Evolutionary conservation across 53 echinoderm and acorn worm genomes (phyloP), one percentile per base, ranked within the genome.

Genomic region (Holothuria leucospilota): DNA sequence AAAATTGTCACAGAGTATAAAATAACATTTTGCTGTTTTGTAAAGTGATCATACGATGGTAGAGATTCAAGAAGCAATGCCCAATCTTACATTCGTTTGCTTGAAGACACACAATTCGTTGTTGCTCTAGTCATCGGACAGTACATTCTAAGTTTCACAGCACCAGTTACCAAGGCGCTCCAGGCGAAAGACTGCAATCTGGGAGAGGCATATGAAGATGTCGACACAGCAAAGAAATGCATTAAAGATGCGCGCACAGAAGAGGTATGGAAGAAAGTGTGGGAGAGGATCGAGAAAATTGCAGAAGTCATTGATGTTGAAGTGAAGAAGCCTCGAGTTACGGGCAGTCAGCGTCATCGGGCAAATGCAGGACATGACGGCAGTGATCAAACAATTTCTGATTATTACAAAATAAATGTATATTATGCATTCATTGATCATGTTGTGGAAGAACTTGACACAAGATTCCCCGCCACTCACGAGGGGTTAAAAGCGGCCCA

Each of bases 111-210:
- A 60, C 60, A 60, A 60, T 60, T 60, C 60, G 20, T 60, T 60
- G 60, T 60, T 60, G 60, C 60, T 60, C 60, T 60, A 60, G 60
- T 60, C 60, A 60, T 60, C 60, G 60, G 60, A 60, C 60, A 60
- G 60, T 60, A 60, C 60, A 60, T 60, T 60, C 60, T 60, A 60
- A 60, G 60, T 60, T 60, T 60, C 60, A 60, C 60, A 60, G 60
- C 60, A 60, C 60, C 60, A 60, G 60, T 60, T 20, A 60, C 60
- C 60, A n/a, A n/a, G n/a, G n/a, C n/a, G n/a, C n/a, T n/a, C n/a
- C n/a, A n/a, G n/a, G n/a, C n/a, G n/a, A n/a, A n/a, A n/a, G n/a
- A n/a, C n/a, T n/a, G n/a, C n/a, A n/a, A n/a, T n/a, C n/a, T n/a
- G n/a, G n/a, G n/a, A 60, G 60, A 60, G 20, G 60, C 60, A 60